These are phyloP conservation scores for Gavia stellata DNA, from an alignment of 2,113 vertebrate species.

Conservation along the genomic window DNA sequence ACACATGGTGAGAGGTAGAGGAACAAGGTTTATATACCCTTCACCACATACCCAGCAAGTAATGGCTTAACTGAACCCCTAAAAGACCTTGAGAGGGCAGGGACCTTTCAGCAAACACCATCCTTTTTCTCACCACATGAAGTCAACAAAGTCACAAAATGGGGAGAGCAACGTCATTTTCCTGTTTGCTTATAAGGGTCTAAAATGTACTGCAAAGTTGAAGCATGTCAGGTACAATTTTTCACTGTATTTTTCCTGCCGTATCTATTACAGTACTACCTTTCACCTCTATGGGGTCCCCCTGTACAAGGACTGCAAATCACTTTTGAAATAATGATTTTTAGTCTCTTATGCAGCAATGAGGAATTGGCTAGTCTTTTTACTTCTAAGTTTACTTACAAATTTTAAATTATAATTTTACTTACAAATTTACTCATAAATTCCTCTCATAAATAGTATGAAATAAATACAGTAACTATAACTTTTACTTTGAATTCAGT, in stretches of 20 bases:
- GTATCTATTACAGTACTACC: background rate
- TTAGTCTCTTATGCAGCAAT: background rate
- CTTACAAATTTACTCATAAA: background rate
- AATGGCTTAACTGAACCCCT: background rate
- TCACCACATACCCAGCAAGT: background rate
- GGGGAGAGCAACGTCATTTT: rapidly evolving
- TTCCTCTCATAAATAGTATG: background rate
- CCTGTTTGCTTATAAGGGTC: background rate
- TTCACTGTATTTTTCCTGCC: background rate
- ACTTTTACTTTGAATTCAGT: background rate
- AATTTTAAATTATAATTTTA: background rate
- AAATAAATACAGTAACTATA: background rate
- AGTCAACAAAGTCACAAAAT: background rate
- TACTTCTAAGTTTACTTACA: background rate
- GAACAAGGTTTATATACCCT: background rate
- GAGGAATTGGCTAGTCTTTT: background rate
- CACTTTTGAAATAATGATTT: background rate
- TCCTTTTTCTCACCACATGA: background rate
- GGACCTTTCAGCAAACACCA: background rate
- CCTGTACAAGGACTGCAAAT: background rate
- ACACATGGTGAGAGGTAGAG: background rate
- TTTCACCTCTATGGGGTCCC: background rate
- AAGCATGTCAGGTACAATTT: background rate
- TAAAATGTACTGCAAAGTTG: background rate
- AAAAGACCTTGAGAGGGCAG: background rate